A percentile compares a stretch with the other conserved stretches of the same genome.
Evolutionary conservation across 1,140 invertebrate species (phyloP).

Genomic region (Listronotus bonariensis): DNA sequence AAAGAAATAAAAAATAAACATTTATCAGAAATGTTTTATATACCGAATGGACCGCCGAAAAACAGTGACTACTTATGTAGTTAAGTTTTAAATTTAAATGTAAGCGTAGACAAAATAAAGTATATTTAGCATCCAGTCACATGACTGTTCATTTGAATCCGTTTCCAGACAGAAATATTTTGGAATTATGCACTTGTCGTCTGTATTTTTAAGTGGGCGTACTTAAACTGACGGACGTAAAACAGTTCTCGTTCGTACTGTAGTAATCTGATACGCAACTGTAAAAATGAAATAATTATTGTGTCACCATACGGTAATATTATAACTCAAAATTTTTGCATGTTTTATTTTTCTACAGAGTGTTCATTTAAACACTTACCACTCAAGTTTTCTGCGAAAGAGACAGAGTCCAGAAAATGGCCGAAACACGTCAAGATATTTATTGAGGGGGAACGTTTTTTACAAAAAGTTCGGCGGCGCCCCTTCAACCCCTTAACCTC

Average conservation of each 20-base stretch:
- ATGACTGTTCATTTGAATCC: constrained; percentile 15
- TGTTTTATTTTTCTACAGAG: too few species aligned
- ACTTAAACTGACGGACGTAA: constrained; percentile 14
- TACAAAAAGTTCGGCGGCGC: too few species aligned
- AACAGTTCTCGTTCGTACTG: background rate
- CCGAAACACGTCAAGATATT: too few species aligned
- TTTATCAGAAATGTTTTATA: too few species aligned
- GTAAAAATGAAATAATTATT: background rate
- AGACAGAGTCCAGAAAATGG: too few species aligned
- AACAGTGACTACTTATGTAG: background rate
- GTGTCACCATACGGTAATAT: too few species aligned
- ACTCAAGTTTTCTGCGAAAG: too few species aligned
- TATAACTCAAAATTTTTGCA: too few species aligned
- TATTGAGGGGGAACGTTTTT: too few species aligned
- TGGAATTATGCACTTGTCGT: constrained; percentile 19
- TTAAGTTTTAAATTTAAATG: background rate
- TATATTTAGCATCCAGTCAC: constrained; percentile 29
- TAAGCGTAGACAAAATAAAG: background rate
- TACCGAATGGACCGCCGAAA: background rate
- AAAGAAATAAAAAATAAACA: too few species aligned
- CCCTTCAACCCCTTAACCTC: too few species aligned
- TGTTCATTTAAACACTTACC: too few species aligned
- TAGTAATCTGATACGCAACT: background rate
- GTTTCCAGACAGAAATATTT: constrained; percentile 10
- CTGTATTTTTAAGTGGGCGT: constrained; percentile 8